Conservation (phyloP, 2,113 vertebrate species). For the Callipepla squamata region DNA sequence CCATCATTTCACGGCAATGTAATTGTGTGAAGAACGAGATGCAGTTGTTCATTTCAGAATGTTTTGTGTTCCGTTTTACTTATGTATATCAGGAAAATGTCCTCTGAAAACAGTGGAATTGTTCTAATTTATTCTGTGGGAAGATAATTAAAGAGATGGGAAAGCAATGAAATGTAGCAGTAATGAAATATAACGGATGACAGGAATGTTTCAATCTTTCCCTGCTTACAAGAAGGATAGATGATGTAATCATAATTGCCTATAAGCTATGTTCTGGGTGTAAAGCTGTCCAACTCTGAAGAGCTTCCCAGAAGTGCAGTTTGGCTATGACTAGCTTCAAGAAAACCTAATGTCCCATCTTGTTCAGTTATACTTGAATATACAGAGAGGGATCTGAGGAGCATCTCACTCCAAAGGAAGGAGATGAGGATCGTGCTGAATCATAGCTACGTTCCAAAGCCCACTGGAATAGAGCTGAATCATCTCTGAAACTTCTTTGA, state of each 20-base stretch:
- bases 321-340: background rate
- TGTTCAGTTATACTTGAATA: background rate
- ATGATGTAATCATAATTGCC: background rate
- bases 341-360: background rate
- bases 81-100: background rate
- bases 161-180: background rate
- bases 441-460: background rate
- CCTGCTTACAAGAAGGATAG: background rate
- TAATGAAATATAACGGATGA: background rate
- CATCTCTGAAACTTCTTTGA: background rate
- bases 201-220: background rate
- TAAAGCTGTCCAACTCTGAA: background rate
- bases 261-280: background rate
- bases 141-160: background rate
- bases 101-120: background rate
- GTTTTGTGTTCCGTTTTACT: background rate
- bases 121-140: background rate
- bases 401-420: background rate
- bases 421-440: background rate
- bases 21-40: background rate
- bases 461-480: background rate
- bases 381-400: background rate
- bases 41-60: background rate
- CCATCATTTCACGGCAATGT: background rate
- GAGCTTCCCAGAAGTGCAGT: background rate